Conservation (phyloP, 2,113 vertebrate genomes). For the Mormoops blainvillei region DNA sequence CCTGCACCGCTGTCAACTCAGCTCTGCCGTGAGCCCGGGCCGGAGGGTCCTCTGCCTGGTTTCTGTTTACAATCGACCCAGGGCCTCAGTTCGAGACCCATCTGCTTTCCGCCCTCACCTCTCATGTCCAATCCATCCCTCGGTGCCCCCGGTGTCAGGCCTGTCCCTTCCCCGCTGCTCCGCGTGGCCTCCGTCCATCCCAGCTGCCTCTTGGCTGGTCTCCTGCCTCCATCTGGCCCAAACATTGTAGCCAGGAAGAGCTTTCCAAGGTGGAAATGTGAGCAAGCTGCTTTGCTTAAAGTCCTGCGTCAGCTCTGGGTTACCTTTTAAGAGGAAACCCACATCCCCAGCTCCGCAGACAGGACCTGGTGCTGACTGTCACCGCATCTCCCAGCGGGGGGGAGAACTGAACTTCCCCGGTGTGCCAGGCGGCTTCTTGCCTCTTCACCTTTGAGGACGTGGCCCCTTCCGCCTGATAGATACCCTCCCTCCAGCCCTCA, state of each 20-base stretch:
- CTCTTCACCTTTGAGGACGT: neutral
- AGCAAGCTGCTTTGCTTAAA: neutral
- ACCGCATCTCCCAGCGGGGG: neutral
- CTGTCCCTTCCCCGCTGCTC: neutral
- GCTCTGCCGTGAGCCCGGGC: neutral
- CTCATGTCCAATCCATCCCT: neutral
- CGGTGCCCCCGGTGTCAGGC: neutral
- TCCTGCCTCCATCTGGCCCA: neutral
- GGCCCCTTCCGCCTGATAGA: neutral
- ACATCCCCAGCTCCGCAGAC: neutral
- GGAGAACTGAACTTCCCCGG: neutral
- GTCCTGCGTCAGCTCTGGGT: neutral
- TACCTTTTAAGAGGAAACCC: neutral
- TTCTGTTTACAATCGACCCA: neutral
- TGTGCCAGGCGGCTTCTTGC: neutral
- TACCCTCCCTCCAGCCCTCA: neutral
- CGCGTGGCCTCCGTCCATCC: neutral
- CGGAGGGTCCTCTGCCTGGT: neutral
- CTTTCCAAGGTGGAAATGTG: neutral
- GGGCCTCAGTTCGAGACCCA: neutral
- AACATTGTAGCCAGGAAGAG: neutral
- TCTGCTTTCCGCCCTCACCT: neutral
- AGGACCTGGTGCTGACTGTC: neutral
- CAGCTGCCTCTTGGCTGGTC: neutral
- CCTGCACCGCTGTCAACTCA: neutral